phyloP scores from a whole-genome alignment of 2,888 invertebrate genomes.

The Adelphocoris suturalis region DNA sequence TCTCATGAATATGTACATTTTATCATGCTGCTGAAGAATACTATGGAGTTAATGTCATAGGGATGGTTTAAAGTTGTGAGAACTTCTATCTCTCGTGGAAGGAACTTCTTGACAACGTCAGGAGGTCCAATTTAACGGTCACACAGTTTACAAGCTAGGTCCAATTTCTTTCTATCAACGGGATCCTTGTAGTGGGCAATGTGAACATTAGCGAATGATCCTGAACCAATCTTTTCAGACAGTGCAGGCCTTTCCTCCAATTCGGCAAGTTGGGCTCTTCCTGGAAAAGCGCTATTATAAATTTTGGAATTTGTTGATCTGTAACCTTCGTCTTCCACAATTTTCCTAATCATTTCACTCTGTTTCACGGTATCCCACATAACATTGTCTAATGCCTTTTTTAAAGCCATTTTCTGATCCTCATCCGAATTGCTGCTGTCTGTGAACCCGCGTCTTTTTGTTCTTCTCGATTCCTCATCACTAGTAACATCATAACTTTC shows the following conservation, averaged over 20 bases:
- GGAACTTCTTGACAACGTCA: conserved; percentile 95
- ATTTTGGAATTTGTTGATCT: background rate
- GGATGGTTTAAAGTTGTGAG: conserved; percentile 93
- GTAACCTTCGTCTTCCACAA: conserved; percentile 53
- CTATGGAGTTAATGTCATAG: conserved; percentile 92
- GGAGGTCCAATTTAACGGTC: conserved; percentile 92
- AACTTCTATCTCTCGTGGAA: conserved; percentile 94
- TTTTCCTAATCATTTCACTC: conserved; percentile 55
- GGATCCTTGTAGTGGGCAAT: too few species aligned
- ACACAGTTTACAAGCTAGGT: conserved; percentile 95
- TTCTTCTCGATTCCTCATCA: conserved; percentile 14
- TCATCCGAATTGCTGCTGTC: background rate
- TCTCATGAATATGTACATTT: too few species aligned
- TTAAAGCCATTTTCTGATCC: conserved; percentile 54
- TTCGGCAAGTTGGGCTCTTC: conserved; percentile 91
- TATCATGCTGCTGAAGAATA: too few species aligned
- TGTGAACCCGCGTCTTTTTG: background rate
- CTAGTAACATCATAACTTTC: background rate
- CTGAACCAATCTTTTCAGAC: too few species aligned
- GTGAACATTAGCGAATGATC: too few species aligned
- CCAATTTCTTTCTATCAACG: too few species aligned
- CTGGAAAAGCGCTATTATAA: conserved; percentile 79
- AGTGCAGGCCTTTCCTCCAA: too few species aligned
- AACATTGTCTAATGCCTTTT: conserved; percentile 43
- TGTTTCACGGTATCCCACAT: conserved; percentile 60